Percentiles rank a stretch among this genome's conserved stretches.
Conservation (phyloP, 2,888 invertebrate species). For the Meiosimyza platycephala region DNA sequence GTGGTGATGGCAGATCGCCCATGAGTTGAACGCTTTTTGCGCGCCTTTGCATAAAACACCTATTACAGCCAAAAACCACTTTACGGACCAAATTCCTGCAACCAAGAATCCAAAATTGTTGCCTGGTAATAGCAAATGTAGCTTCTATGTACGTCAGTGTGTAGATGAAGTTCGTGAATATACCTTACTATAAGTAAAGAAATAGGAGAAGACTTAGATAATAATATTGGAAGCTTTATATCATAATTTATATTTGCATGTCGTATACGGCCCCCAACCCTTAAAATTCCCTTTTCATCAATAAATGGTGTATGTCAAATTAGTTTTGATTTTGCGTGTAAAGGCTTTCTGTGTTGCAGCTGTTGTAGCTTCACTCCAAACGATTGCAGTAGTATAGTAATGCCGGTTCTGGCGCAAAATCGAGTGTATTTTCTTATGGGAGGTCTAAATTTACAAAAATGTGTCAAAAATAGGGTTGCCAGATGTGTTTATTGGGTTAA, state of each 20-base stretch:
- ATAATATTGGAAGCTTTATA: slow-evolving; percentile 16
- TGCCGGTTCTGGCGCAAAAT: too few species aligned
- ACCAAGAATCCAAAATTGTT: slow-evolving; percentile 14
- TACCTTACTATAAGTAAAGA: slow-evolving; percentile 26
- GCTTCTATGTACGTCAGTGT: slow-evolving; percentile 32
- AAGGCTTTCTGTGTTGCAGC: background rate
- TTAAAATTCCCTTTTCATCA: slow-evolving; percentile 2
- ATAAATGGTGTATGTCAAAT: slow-evolving; percentile 3
- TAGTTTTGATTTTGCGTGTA: slow-evolving; percentile 7
- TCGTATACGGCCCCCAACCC: slow-evolving; percentile 9
- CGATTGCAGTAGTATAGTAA: too few species aligned
- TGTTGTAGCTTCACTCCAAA: too few species aligned
- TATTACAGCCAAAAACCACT: too few species aligned
- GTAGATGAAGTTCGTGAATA: slow-evolving; percentile 33
- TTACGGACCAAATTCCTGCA: too few species aligned
- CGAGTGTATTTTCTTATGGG: too few species aligned
- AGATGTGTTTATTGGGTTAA: too few species aligned
- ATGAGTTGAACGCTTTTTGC: too few species aligned
- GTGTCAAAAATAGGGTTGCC: too few species aligned
- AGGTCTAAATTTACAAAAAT: too few species aligned
- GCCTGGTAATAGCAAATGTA: slow-evolving; percentile 32
- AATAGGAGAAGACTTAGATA: slow-evolving; percentile 17
- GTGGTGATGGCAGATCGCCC: too few species aligned
- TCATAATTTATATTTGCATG: slow-evolving; percentile 7
- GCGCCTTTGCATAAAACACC: too few species aligned